These are phyloP conservation scores for Hydractinia symbiolongicarpus DNA, from an alignment of 30 jellyfish, hydroid and myxozoan genomes.

Conservation along the genomic window DNA sequence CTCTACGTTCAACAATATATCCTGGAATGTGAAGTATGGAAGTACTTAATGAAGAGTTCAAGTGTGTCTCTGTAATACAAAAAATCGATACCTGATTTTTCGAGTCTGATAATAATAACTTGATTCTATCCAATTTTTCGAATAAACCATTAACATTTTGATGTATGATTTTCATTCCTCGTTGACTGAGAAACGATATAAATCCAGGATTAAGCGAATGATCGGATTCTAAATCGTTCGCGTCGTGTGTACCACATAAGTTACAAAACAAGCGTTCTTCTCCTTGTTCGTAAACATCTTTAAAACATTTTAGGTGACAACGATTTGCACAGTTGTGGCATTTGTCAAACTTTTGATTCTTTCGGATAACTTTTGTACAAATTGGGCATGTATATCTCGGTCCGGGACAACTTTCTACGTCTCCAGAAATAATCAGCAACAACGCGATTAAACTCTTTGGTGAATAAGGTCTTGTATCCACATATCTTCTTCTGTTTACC, in stretches of 20 bases:
- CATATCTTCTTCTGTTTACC: neutral
- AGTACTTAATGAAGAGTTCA: neutral
- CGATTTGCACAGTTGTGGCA: too few species aligned
- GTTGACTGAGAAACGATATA: neutral
- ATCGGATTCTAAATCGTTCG: neutral
- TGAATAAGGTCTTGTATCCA: neutral
- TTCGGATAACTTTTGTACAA: neutral
- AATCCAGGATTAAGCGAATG: neutral
- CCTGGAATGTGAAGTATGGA: neutral
- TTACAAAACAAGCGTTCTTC: neutral
- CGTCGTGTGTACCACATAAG: neutral
- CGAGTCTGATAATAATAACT: neutral
- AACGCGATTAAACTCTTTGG: neutral
- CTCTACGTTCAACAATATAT: neutral
- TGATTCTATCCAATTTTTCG: neutral
- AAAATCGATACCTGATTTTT: neutral
- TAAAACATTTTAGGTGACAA: neutral
- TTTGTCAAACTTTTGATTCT: neutral
- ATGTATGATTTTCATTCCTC: neutral
- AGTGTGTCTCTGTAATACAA: neutral
- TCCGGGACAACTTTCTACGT: neutral
- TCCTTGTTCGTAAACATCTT: neutral
- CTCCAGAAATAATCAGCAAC: slow-evolving; percentile 5
- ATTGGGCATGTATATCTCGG: neutral
- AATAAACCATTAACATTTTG: neutral